phyloP scores from a whole-genome alignment of 2,113 vertebrate species.

The Neolamprologus tretocephalus region DNA sequence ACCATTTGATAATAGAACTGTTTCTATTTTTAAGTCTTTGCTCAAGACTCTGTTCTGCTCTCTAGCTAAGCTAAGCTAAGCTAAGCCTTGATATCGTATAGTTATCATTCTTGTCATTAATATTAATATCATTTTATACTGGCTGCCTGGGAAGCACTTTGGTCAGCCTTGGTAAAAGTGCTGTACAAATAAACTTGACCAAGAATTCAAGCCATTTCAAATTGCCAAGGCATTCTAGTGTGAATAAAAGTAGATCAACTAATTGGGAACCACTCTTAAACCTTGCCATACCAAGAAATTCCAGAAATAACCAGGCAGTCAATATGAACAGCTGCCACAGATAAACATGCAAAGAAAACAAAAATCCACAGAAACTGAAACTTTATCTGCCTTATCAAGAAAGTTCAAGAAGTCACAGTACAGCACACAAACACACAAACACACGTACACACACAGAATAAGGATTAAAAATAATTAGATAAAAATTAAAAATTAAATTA shows the following conservation, averaged over 20 bases:
- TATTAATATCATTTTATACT: neutral
- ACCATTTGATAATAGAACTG: neutral
- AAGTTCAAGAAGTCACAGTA: neutral
- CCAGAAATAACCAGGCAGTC: neutral
- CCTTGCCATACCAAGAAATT: neutral
- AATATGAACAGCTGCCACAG: neutral
- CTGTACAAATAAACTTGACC: neutral
- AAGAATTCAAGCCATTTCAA: neutral
- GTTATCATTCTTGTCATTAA: neutral
- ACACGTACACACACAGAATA: neutral
- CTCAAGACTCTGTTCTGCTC: neutral
- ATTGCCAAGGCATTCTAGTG: fast-evolving
- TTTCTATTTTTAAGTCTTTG: neutral
- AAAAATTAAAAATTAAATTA: too few relatives aligned
- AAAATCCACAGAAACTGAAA: neutral
- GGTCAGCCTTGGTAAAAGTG: neutral
- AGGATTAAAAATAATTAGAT: neutral
- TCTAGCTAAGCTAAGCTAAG: neutral
- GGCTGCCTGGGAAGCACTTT: neutral
- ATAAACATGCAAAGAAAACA: neutral
- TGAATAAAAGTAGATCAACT: neutral
- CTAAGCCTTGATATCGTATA: neutral
- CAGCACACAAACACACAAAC: neutral
- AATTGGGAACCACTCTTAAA: neutral
- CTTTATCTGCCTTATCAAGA: neutral